Percentiles rank a stretch among this genome's conserved stretches.
These are phyloP conservation scores for Hemicordylus capensis DNA, from an alignment of 2,113 vertebrate species.

Conservation along the genomic window DNA sequence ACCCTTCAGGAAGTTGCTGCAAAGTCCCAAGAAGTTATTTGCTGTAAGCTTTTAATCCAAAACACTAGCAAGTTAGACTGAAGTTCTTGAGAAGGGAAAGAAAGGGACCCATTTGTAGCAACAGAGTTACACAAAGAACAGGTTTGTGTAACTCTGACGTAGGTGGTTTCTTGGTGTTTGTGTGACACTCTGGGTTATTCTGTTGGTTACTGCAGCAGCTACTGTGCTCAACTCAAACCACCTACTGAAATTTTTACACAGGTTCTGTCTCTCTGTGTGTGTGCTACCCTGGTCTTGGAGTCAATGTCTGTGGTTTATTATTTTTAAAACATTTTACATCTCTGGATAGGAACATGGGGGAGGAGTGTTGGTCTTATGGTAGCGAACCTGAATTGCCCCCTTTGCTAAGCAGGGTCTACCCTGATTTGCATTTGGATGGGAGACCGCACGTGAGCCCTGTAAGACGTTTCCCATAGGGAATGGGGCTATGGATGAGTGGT, in stretches of 20 bases:
- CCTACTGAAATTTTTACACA: not conserved
- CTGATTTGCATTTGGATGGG: too few species aligned
- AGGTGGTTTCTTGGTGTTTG: not conserved
- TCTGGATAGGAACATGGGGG: not conserved
- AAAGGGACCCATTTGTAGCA: not conserved
- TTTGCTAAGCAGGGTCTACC: too few species aligned
- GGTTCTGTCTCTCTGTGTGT: too few species aligned
- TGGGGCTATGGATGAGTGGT: too few species aligned
- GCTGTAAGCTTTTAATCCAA: not conserved
- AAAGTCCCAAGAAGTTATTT: conserved; percentile 32
- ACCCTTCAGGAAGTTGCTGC: not conserved
- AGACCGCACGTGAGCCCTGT: too few species aligned
- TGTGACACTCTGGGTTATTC: too few species aligned
- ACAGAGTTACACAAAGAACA: not conserved
- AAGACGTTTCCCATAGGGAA: too few species aligned
- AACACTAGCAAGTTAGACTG: not conserved
- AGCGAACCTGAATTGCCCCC: too few species aligned
- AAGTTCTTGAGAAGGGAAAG: not conserved
- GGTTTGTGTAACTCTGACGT: too few species aligned
- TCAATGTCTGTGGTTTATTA: not conserved
- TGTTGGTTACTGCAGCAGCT: not conserved
- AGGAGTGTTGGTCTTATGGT: too few species aligned
- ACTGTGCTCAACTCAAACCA: not conserved
- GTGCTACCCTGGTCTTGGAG: not conserved
- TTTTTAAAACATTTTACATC: not conserved